Evolutionary conservation across 2,888 invertebrate species (phyloP).

Genomic region (Stenichneumon culpator): DNA sequence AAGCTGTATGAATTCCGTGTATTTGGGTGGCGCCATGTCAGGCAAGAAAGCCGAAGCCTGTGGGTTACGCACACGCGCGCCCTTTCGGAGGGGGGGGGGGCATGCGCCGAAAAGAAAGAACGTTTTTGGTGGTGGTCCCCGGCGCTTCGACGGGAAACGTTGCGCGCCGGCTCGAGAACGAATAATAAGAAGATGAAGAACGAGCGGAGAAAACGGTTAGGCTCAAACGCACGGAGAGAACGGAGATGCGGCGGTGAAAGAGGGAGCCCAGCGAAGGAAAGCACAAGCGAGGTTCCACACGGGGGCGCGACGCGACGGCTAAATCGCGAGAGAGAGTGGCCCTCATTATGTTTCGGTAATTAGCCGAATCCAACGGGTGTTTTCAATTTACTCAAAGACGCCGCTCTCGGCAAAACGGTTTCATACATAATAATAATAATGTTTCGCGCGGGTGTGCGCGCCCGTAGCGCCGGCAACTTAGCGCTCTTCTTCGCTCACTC

Average conservation of each 20-base stretch:
- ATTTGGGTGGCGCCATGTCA: conserved; percentile 79
- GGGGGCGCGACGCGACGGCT: conserved; percentile 68
- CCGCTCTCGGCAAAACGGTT: conserved; percentile 68
- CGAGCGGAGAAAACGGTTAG: conserved; percentile 37
- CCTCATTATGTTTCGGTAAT: conserved; percentile 85
- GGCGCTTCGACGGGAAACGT: conserved; percentile 65
- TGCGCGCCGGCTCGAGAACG: conserved; percentile 47
- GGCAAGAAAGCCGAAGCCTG: conserved; percentile 48
- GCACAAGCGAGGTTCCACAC: conserved; percentile 69
- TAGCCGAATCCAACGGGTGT: conserved; percentile 84
- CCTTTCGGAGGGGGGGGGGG: conserved; percentile 51
- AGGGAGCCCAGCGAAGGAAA: conserved; percentile 38
- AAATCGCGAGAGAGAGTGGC: conserved; percentile 75
- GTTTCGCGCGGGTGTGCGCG: conserved; percentile 46
- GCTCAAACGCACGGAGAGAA: conserved; percentile 19
- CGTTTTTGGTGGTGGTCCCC: conserved; percentile 42
- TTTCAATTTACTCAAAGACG: conserved; percentile 80
- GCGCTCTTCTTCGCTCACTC: conserved; percentile 38
- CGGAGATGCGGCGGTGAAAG: conserved; percentile 12
- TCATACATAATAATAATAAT: conserved; percentile 52
- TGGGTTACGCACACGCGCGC: conserved; percentile 46
- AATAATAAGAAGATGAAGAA: conserved; percentile 57
- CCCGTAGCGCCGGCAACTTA: conserved; percentile 59
- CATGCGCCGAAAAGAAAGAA: conserved; percentile 35
- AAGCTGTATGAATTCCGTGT: conserved; percentile 76